These are phyloP conservation scores for Thunnus albacares DNA, from an alignment of 2,797 vertebrate genomes.

Conservation along the genomic window DNA sequence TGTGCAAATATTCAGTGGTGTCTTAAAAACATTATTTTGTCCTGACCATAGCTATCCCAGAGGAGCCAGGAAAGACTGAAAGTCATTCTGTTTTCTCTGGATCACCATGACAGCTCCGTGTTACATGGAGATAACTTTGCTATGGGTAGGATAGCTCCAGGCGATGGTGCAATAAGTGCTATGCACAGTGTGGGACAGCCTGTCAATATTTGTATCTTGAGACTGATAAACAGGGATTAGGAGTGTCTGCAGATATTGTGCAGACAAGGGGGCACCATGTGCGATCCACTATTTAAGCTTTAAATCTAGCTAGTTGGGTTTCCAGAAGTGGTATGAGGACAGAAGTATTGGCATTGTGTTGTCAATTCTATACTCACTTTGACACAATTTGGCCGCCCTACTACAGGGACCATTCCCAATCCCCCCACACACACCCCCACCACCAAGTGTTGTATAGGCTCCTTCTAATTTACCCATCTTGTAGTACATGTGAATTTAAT, in stretches of 20 bases:
- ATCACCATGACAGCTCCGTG: constrained; percentile 19
- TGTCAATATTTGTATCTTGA: constrained; percentile 53
- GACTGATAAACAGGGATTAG: constrained; percentile 62
- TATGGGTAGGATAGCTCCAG: constrained; percentile 10
- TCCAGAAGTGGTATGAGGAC: constrained; percentile 16
- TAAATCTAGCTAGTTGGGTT: constrained; percentile 34
- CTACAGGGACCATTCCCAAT: constrained; percentile 23
- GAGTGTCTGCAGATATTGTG: constrained; percentile 56
- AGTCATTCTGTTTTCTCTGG: constrained; percentile 39
- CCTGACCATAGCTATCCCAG: background rate
- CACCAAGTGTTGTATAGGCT: constrained; percentile 15
- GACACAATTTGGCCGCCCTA: constrained; percentile 41
- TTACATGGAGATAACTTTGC: constrained; percentile 25
- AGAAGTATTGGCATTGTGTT: constrained; percentile 15
- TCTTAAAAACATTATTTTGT: constrained; percentile 6
- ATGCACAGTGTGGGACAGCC: constrained; percentile 30
- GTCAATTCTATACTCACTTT: constrained; percentile 36
- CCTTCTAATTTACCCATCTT: constrained; percentile 48
- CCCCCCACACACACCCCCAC: background rate
- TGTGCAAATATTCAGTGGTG: constrained; percentile 3
- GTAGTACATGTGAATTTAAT: constrained; percentile 61
- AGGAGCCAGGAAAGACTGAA: constrained; percentile 1
- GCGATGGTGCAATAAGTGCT: constrained; percentile 28
- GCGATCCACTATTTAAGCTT: constrained; percentile 51
- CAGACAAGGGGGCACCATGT: constrained; percentile 32